Evolutionary conservation across 2,888 invertebrate genomes (phyloP).

Genomic region (Chalcosyrphus nemorum): DNA sequence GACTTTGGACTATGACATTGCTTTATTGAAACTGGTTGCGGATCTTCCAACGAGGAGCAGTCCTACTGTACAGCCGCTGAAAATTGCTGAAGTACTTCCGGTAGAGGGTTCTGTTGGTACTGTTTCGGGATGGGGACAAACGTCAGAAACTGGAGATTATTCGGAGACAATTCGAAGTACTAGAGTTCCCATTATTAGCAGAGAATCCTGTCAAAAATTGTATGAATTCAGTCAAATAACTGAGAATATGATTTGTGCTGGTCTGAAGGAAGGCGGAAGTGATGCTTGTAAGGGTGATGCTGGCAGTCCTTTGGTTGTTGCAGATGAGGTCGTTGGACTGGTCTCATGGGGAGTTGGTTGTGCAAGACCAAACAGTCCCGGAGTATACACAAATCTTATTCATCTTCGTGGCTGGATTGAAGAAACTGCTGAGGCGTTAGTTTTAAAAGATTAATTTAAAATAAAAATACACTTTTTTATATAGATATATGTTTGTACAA

Average conservation of each 20-base stretch:
- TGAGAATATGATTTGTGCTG: slow-evolving; percentile 67
- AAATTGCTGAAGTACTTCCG: slow-evolving; percentile 73
- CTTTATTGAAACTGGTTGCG: slow-evolving; percentile 82
- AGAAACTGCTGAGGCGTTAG: background rate
- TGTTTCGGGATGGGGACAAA: slow-evolving; percentile 79
- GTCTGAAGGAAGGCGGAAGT: slow-evolving; percentile 32
- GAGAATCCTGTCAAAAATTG: slow-evolving; percentile 12
- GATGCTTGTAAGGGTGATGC: slow-evolving; percentile 73
- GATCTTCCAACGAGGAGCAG: slow-evolving; percentile 81
- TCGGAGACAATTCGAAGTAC: slow-evolving; percentile 16
- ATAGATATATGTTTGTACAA: background rate
- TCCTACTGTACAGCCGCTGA: slow-evolving; percentile 79
- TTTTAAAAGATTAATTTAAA: background rate
- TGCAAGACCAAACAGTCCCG: slow-evolving; percentile 66
- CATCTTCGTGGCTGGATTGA: slow-evolving; percentile 49
- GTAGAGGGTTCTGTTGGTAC: slow-evolving; percentile 75
- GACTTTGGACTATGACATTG: slow-evolving; percentile 78
- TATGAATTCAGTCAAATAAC: slow-evolving; percentile 26
- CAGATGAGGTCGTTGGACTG: slow-evolving; percentile 67
- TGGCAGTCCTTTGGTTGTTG: slow-evolving; percentile 70
- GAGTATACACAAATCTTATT: slow-evolving; percentile 73
- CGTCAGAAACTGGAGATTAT: slow-evolving; percentile 16
- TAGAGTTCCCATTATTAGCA: slow-evolving; percentile 16
- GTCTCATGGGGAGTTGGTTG: slow-evolving; percentile 74
- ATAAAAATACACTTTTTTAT: too few species aligned